Base-by-base conservation (phyloP, 2,113 vertebrate genomes). In the Cacatua alba region DNA sequence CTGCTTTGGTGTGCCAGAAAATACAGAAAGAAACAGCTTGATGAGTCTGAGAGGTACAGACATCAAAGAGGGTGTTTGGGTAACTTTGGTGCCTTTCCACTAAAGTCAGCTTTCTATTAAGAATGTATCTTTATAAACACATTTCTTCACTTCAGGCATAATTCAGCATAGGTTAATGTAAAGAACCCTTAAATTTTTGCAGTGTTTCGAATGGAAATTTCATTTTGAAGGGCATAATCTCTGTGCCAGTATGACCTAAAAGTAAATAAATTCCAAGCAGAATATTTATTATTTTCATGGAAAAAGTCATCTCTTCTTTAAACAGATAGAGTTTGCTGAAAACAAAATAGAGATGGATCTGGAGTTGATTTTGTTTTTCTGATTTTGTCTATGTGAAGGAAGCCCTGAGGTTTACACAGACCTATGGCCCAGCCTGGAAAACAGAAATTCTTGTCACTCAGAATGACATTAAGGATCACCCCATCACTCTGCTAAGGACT, bases 191-290 rank as follows among this genome's bases (percentile, higher is more conserved):
- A 82, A 86, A 69, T 62, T 95, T 76, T 88, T 93, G 26, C 39
- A 26, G 25, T 67, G 64, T 87, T 97, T 76, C 79, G 69, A 95
- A 82, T 92, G 64, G 62, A 95, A 97, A 96, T 96, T 88, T 75
- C 80, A 52, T 91, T 84, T 79, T 94, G 79, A 96, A 96, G 55
- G 59, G 52, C 62, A 77, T 63, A 55, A 64, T 79, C 62, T 94
- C 90, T 90, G 55, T 63, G 67, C 53, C 76, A 92, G 52, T 52
- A 60, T 95, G 88, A 53, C 63, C 80, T 92, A 93, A 94, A 84
- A 86, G 70, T 80, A 94, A 97, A 81, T 78, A 96, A 93, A 97
- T 97, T 94, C 85, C 82, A 74, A 91, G 52, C 28, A 84, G 75
- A 37, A 13, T 96, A 93, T 97, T 92, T 97, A 92, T 96, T 95